A percentile compares a stretch with the other conserved stretches of the same genome.
Conservation (phyloP, 2,797 vertebrate species). For the Lepilemur septentrionalis region DNA sequence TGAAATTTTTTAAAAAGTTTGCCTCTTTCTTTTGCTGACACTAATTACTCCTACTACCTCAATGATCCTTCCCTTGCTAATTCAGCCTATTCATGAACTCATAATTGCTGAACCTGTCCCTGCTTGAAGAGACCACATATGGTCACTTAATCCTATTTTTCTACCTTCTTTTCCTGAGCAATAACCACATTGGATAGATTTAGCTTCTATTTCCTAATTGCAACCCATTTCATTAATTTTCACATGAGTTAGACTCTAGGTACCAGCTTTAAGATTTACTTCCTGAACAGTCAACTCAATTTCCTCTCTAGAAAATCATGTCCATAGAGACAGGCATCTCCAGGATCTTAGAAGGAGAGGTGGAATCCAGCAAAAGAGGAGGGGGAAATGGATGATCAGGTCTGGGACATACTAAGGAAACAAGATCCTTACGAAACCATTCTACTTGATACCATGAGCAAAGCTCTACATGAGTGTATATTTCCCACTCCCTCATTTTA, state of each 20-base stretch:
- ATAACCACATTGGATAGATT: not conserved
- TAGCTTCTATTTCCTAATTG: not conserved
- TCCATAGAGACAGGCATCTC: not conserved
- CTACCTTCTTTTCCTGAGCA: not conserved
- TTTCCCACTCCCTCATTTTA: not conserved
- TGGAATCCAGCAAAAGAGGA: not conserved
- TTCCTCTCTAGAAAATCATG: not conserved
- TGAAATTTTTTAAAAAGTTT: not conserved
- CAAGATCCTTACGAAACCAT: not conserved
- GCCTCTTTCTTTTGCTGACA: not conserved
- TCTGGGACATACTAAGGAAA: not conserved
- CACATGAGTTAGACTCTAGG: slow-evolving; percentile 19
- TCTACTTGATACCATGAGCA: not conserved
- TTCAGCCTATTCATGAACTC: not conserved
- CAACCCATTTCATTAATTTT: not conserved
- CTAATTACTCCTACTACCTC: not conserved
- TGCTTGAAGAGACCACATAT: not conserved
- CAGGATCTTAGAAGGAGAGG: not conserved
- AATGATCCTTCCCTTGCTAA: not conserved
- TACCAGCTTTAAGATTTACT: not conserved
- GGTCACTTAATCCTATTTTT: not conserved
- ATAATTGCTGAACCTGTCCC: not conserved
- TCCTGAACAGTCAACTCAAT: not conserved
- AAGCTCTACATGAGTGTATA: not conserved
- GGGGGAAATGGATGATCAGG: not conserved